phyloP scores from a whole-genome alignment of 2,113 vertebrate species.

The Sturnus vulgaris region DNA sequence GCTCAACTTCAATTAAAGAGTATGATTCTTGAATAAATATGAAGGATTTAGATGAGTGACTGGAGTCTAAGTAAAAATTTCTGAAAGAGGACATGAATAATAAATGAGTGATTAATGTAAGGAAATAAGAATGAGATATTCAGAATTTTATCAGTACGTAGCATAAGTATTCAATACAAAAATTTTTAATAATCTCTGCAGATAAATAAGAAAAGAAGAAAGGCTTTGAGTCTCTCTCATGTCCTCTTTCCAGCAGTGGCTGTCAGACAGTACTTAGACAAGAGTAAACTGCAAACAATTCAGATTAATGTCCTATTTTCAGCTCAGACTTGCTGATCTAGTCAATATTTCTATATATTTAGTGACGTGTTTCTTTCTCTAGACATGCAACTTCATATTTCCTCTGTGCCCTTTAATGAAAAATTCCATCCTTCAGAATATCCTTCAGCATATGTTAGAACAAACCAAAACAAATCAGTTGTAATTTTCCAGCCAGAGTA shows the following conservation, averaged over 20 bases:
- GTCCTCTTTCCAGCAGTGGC: neutral
- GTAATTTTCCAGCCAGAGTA: neutral
- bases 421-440: neutral
- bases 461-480: neutral
- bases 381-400: neutral
- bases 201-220: neutral
- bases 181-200: neutral
- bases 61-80: neutral
- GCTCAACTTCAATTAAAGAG: neutral
- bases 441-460: neutral
- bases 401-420: neutral
- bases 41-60: neutral
- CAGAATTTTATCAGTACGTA: neutral
- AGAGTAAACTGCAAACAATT: neutral
- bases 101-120: neutral
- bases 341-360: neutral
- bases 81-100: slow-evolving; percentile 1
- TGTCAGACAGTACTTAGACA: neutral
- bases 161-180: neutral
- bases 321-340: neutral
- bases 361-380: neutral
- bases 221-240: neutral
- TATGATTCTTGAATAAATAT: slow-evolving; percentile 21
- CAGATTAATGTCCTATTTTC: neutral
- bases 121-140: neutral